phyloP scores from a whole-genome alignment of 2,888 invertebrate genomes.

The Agrochola litura region DNA sequence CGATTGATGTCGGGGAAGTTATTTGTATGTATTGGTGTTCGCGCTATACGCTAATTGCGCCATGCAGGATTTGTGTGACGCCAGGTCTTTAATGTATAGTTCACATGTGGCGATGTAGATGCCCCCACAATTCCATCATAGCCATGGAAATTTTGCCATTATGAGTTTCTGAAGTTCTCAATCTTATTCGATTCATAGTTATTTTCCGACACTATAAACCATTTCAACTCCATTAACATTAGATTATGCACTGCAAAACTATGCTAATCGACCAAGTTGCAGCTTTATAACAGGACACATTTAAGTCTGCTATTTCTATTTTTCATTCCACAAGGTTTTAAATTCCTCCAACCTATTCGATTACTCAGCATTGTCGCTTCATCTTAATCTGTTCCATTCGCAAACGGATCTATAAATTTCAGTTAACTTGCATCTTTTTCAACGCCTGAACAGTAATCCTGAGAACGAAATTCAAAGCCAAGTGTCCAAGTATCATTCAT shows the following conservation, averaged over 20 bases:
- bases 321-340: conserved; percentile 5
- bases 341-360: conserved; percentile 19
- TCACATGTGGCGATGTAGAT: too few relatives aligned
- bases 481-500: conserved; percentile 41
- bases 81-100: too few relatives aligned
- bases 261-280: conserved; percentile 6
- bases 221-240: neutral
- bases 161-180: too few relatives aligned
- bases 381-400: conserved; percentile 21
- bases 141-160: neutral
- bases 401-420: conserved; percentile 27
- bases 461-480: conserved; percentile 25
- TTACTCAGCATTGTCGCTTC: conserved; percentile 9
- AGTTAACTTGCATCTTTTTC: conserved; percentile 16
- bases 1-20: too few relatives aligned
- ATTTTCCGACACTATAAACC: neutral
- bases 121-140: neutral
- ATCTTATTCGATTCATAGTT: neutral
- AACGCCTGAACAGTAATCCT: conserved; percentile 1
- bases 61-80: too few relatives aligned
- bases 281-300: conserved; percentile 4
- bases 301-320: conserved; percentile 15
- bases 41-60: too few relatives aligned
- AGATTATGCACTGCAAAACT: neutral
- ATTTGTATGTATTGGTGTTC: too few relatives aligned